phyloP scores from a whole-genome alignment of 2,113 vertebrate species.

The Notothenia rossii region DNA sequence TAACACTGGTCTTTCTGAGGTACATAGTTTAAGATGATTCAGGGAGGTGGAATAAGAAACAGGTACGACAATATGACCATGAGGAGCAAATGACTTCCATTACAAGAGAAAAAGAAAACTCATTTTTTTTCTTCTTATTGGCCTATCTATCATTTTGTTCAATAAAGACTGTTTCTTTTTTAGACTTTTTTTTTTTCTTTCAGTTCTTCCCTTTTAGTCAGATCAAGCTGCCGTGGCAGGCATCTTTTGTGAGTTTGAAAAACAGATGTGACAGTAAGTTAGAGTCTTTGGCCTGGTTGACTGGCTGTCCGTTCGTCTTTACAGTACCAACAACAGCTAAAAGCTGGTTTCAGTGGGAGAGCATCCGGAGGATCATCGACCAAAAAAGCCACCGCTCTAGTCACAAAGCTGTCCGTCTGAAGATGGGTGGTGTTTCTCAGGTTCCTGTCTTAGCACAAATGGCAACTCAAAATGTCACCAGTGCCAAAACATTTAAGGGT shows the following conservation, averaged over 20 bases:
- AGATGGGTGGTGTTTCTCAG: constrained; percentile 26
- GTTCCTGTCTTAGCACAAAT: constrained; percentile 53
- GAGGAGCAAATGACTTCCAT: constrained; percentile 67
- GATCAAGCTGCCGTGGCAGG: constrained; percentile 56
- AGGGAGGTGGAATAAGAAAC: constrained; percentile 55
- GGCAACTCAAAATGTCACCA: constrained; percentile 45
- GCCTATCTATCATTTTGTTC: constrained; percentile 65
- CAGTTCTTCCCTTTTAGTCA: constrained; percentile 56
- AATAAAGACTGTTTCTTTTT: constrained; percentile 41
- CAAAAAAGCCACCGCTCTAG: constrained; percentile 13
- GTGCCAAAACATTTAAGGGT: constrained; percentile 46
- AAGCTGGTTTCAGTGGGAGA: constrained; percentile 49
- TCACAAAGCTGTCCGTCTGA: constrained; percentile 38
- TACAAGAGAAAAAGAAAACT: constrained; percentile 64
- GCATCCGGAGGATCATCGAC: constrained; percentile 18
- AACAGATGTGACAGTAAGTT: constrained; percentile 45
- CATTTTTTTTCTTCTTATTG: constrained; percentile 44
- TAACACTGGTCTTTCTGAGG: constrained; percentile 75
- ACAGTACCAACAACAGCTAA: constrained; percentile 74
- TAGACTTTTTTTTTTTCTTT: constrained; percentile 45
- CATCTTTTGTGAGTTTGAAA: constrained; percentile 61
- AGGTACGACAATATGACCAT: constrained; percentile 60
- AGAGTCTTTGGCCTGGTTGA: constrained; percentile 68
- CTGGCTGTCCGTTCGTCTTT: constrained; percentile 69
- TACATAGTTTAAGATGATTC: constrained; percentile 69